Base-by-base conservation (phyloP, 2,797 vertebrate genomes). In the Diceros bicornis region DNA sequence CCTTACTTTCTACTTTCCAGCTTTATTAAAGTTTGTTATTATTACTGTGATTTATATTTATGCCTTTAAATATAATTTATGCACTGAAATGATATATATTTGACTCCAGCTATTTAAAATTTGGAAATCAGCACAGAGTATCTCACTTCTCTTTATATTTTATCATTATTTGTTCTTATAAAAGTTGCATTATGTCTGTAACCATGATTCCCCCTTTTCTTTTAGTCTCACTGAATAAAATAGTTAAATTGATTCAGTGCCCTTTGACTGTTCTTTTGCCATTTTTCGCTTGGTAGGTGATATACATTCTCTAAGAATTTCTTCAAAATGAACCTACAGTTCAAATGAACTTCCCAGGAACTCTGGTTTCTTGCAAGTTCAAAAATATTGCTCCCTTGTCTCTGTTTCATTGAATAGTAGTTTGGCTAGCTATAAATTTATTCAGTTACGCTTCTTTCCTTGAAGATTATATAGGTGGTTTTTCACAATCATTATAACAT, bases 321-420 rank as follows among this genome's bases (percentile, higher is more conserved):
- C 23, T 88, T 97, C 47, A 62, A 57, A 91, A 91, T 32, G 41
- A 92, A 47, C 8, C 83, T 57, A 64, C 0, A 77, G 59, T 92
- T 91, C 23, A 95, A 71, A 92, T 71, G 44, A 93, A 55, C 71
- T 93, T 85, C 57, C 47, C 27, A 61, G 55, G 37, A 86, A 66
- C 7, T 32, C 27, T 32, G 13, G 21, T 77, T 90, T 52, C 68
- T 77, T 59, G 2, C 55, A 81, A 69, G 10, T 64, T 91, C 25
- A 81, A 55, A 96, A 93, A 62, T 79, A 85, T 91, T 37, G 27
- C 4, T 93, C 55, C 34, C 41, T 57, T 71, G 37, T 50, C 7
- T 6, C 4, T 34, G 7, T 32, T 84, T 32, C 6, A 12, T 84
- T 85, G 52, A 91, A 59, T 0, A 64, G 64, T 62, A 74, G 37